A percentile compares a stretch with the other conserved stretches of the same genome.
These are phyloP conservation scores for Pseudomyrmex dendroicus DNA, from an alignment of 1,140 invertebrate genomes.

Conservation along the genomic window DNA sequence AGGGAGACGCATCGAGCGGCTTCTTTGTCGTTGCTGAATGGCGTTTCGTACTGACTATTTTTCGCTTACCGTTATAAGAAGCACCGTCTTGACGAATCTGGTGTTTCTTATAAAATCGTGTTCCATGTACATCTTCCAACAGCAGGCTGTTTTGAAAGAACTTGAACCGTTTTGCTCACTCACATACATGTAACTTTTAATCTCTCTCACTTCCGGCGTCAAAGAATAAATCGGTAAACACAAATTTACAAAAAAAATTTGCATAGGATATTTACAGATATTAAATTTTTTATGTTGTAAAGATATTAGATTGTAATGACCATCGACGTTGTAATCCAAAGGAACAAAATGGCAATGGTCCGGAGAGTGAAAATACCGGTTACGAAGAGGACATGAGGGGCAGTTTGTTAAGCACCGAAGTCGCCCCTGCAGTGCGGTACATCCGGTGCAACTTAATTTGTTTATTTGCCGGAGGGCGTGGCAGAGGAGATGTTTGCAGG, in stretches of 20 bases:
- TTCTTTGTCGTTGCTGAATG: conserved; percentile 82
- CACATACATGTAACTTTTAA: conserved; percentile 7
- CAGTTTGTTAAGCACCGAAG: conserved; percentile 70
- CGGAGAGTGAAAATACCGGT: conserved; percentile 60
- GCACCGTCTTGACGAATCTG: conserved; percentile 34
- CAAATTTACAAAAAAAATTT: not conserved
- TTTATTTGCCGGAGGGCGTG: conserved; percentile 72
- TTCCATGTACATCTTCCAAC: not conserved
- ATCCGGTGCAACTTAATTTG: conserved; percentile 78
- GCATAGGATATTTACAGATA: not conserved
- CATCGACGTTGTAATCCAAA: not conserved
- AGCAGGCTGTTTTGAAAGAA: conserved; percentile 27
- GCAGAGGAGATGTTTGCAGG: conserved; percentile 58
- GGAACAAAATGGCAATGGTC: not conserved
- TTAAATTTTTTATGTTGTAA: not conserved
- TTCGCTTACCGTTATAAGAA: conserved; percentile 76
- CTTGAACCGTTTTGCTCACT: not conserved
- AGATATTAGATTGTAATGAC: not conserved
- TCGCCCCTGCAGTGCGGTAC: conserved; percentile 69
- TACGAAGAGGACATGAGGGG: conserved; percentile 63
- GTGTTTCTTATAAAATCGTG: conserved; percentile 55
- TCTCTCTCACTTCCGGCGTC: not conserved
- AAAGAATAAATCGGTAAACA: not conserved
- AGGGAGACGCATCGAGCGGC: conserved; percentile 81
- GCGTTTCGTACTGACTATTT: conserved; percentile 80